Base-by-base conservation (phyloP, 2,888 invertebrate genomes). In the Ryuthela nishihirai region DNA sequence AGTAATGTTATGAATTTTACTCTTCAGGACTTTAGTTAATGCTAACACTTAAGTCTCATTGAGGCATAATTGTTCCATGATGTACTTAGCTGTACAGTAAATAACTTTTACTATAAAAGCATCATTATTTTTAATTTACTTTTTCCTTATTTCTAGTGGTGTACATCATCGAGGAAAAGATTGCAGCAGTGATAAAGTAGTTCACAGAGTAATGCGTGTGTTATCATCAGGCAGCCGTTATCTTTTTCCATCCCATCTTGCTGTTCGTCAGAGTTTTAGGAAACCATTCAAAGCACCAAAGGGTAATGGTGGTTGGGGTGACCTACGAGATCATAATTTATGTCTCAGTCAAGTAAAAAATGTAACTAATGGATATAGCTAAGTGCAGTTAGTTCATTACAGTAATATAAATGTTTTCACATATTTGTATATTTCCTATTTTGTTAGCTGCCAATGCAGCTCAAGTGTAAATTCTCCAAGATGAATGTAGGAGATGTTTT, bases 261-360 rank as follows among this genome's bases (percentile, higher is more conserved):
- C 68, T 9, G 68, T 76, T 36, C 70, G 70, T 23, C 71, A 73
- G 89, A 0, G 78, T 80, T 42, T 55, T 34, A 50, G 54, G 67
- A 68, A 52, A 66, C 80, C 84, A 1, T 83, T 87, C 66, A 87
- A 85, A 67, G 82, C 84, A 1, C 69, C 69, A 39, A 91, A 90
- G 73, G 91, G 90, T 0, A 99, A 99, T 72, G 99, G 98, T 0
- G 98, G 98, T 1, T 99, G 99, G 98, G 95, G 94, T 6, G 99
- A 99, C 70, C 68, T 77, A n/a, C 80, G 93, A 61, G 93, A 94
- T 77, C 87, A 85, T 71, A 81, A 84, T 67, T 75, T 94, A 18
- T 94, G 93, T 76, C 76, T 84, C 35, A 84, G 50, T 49, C 64
- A 64, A 48, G 59, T 59, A 7, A 59, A 53, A 59, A 59, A 59